These are phyloP conservation scores for Atta cephalotes DNA, from an alignment of 1,140 invertebrate species.

Conservation along the genomic window DNA sequence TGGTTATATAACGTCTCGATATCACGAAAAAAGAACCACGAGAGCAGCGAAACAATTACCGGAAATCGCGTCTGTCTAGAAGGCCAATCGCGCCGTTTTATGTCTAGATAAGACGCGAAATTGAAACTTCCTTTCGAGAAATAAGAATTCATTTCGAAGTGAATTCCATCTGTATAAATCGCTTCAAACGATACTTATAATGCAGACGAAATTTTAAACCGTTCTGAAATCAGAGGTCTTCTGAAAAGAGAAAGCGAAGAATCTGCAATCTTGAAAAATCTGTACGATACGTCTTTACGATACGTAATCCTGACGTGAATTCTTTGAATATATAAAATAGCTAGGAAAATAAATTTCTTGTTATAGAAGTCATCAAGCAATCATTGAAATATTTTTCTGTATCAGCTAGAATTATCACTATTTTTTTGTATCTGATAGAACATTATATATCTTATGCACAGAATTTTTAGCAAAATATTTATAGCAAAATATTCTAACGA, in stretches of 20 bases:
- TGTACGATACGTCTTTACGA: neutral
- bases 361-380: neutral
- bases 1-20: conserved; percentile 13
- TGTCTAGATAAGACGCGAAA: conserved; percentile 10
- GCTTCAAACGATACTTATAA: neutral
- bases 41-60: conserved; percentile 18
- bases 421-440: too few species aligned
- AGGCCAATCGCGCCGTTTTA: conserved; percentile 23
- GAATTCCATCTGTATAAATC: neutral
- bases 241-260: neutral
- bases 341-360: neutral
- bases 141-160: neutral
- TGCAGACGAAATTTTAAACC: neutral
- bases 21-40: neutral
- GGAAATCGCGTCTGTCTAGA: conserved; percentile 42
- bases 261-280: neutral
- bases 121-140: conserved; percentile 35
- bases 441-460: too few species aligned
- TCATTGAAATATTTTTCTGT: neutral
- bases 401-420: too few species aligned
- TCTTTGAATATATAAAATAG: neutral
- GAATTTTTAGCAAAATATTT: too few species aligned
- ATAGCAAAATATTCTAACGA: too few species aligned
- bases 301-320: neutral
- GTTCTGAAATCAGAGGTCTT: neutral